Evolutionary conservation across 2,888 invertebrate species (phyloP).

Genomic region (Agriotes lineatus): DNA sequence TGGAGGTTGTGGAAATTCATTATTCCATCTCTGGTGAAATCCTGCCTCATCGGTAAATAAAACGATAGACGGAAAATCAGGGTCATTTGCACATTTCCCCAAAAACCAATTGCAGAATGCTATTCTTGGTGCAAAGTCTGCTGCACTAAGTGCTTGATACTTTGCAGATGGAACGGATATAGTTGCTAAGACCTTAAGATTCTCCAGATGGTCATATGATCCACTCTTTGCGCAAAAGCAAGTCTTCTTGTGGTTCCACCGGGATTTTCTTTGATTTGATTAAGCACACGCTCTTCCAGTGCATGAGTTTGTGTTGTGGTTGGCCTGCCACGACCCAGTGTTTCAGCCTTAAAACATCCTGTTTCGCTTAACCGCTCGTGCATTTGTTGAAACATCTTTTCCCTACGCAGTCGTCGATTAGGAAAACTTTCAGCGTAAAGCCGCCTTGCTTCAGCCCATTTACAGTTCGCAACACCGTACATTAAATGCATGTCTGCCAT

Average conservation of each 20-base stretch:
- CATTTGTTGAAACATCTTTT: neutral
- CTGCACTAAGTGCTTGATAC: neutral
- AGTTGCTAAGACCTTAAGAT: no score
- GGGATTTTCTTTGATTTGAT: no score
- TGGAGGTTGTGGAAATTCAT: neutral
- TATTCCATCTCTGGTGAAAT: neutral
- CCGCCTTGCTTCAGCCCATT: neutral
- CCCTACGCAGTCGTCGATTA: no score
- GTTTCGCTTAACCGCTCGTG: neutral
- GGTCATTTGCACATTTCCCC: neutral
- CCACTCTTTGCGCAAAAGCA: neutral
- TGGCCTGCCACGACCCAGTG: no score
- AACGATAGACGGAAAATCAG: neutral
- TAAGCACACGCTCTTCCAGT: no score
- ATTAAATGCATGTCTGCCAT: neutral
- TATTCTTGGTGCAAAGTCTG: neutral
- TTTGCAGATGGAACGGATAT: neutral
- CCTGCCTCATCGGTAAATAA: no score
- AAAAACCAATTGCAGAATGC: neutral
- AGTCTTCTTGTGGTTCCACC: no score
- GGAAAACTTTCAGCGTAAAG: neutral
- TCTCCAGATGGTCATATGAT: no score
- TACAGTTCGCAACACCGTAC: neutral
- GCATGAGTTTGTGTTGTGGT: no score
- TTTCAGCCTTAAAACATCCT: no score